Conservation (phyloP, 2,797 vertebrate genomes). For the Odontamblyopus rebecca region DNA sequence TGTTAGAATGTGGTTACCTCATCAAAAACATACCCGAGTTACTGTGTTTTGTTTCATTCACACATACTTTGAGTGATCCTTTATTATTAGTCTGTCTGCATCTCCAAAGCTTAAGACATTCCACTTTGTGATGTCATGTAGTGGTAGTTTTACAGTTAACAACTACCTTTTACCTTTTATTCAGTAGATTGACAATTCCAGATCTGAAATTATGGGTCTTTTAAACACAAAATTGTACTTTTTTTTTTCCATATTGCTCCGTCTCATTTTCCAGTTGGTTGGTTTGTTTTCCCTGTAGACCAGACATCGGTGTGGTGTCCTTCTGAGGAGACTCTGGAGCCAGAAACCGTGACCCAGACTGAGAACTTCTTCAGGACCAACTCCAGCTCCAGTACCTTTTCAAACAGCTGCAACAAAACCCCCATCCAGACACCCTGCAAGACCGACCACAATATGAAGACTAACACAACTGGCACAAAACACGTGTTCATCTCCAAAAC, state of each 20-base stretch:
- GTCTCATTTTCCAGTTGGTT: background rate
- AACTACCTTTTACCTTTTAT: no score
- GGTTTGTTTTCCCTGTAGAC: conserved; percentile 40
- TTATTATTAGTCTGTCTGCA: no score
- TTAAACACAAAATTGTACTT: background rate
- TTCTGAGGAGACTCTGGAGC: conserved; percentile 32
- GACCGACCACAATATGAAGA: conserved; percentile 18
- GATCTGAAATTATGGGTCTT: no score
- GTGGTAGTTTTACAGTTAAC: no score
- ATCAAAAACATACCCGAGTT: no score
- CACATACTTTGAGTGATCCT: no score
- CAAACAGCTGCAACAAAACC: conserved; percentile 1
- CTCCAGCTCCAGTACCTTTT: conserved; percentile 1
- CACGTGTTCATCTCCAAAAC: conserved; percentile 77
- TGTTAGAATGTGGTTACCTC: no score
- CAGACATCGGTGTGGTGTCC: conserved; percentile 71
- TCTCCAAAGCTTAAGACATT: no score
- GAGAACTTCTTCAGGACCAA: conserved; percentile 7
- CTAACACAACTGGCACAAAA: conserved; percentile 12
- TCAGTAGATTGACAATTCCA: no score
- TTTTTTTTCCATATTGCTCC: background rate
- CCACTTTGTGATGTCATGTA: no score
- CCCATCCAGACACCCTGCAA: background rate
- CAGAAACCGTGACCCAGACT: conserved; percentile 21
- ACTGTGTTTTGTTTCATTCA: no score